phyloP scores from a whole-genome alignment of 1,140 invertebrate species.

The Ditylenchus dipsaci region DNA sequence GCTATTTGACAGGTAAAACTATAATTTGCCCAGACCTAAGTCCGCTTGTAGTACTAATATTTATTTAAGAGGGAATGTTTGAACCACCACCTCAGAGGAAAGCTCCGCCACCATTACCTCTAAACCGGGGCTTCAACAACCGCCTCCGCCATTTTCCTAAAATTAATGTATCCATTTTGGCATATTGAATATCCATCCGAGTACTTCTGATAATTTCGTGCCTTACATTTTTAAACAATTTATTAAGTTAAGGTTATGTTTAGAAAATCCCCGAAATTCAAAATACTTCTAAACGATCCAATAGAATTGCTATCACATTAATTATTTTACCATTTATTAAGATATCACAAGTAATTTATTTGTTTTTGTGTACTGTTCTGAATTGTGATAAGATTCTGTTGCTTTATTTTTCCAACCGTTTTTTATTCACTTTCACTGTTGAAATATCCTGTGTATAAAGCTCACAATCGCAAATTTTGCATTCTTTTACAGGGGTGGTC shows the following conservation, averaged over 20 bases:
- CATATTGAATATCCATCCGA: not conserved
- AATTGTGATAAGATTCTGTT: not conserved
- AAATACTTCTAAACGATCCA: not conserved
- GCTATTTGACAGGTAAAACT: constrained; percentile 20
- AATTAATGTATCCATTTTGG: not conserved
- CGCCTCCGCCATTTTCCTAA: not conserved
- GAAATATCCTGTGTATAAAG: not conserved
- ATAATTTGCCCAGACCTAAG: no score
- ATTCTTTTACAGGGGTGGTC: no score
- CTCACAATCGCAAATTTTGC: not conserved
- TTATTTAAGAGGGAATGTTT: constrained; percentile 30
- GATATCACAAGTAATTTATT: not conserved
- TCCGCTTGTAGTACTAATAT: no score
- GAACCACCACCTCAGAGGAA: constrained; percentile 26
- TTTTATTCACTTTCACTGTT: not conserved
- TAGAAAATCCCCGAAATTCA: no score
- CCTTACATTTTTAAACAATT: not conserved
- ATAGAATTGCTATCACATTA: not conserved
- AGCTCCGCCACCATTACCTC: constrained; percentile 22
- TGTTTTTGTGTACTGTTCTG: not conserved
- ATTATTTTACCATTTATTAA: not conserved
- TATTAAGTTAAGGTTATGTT: no score
- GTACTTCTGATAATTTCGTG: not conserved
- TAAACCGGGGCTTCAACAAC: constrained; percentile 10
- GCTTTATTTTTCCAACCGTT: not conserved